These are phyloP conservation scores for Rhabdornis inornatus DNA, from an alignment of 2,113 vertebrate species.

Conservation along the genomic window DNA sequence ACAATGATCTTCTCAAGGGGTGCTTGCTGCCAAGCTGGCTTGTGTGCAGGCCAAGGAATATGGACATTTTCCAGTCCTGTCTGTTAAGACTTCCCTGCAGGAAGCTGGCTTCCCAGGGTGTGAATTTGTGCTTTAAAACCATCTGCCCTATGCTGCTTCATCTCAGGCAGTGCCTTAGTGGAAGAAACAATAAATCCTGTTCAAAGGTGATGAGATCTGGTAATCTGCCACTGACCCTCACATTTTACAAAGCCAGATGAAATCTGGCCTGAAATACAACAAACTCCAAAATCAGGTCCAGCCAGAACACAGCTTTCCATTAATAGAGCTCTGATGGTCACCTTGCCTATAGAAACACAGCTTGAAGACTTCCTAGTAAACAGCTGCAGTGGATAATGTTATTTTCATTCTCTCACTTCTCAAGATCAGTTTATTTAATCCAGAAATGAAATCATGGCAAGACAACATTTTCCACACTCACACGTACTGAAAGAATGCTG, in stretches of 20 bases:
- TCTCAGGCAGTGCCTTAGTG: background rate
- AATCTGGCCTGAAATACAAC: background rate
- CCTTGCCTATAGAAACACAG: background rate
- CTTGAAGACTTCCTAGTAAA: background rate
- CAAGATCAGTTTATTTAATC: background rate
- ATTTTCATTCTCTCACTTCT: background rate
- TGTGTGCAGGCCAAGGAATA: background rate
- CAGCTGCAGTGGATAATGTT: background rate
- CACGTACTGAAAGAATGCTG: background rate
- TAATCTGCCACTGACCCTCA: background rate
- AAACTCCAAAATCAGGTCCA: background rate
- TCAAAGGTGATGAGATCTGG: background rate
- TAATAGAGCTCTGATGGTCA: background rate
- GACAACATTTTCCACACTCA: accelerated
- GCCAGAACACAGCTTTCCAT: background rate
- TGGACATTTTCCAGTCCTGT: background rate
- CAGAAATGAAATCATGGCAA: background rate
- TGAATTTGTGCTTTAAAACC: background rate
- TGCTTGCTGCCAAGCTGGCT: background rate
- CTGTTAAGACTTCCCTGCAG: background rate
- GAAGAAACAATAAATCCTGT: background rate
- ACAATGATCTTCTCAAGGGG: background rate
- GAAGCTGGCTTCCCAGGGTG: background rate
- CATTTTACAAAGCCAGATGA: background rate
- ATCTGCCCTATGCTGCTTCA: background rate